A percentile compares a stretch with the other conserved stretches of the same genome.
Conservation (phyloP, 2,888 invertebrate species). For the Sthenelais limicola region DNA sequence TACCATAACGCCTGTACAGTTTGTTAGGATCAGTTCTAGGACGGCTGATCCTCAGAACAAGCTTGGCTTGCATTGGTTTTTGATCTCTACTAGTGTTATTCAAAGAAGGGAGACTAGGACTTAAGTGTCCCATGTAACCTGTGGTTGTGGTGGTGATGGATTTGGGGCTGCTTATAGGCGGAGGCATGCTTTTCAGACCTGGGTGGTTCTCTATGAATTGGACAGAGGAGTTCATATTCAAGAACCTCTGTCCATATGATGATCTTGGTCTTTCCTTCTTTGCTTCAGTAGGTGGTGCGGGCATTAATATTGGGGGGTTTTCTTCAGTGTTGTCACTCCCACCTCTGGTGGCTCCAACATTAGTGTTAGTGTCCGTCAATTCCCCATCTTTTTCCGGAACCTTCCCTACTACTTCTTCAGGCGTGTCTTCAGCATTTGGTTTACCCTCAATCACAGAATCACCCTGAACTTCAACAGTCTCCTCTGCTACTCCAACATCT, state of each 20-base stretch:
- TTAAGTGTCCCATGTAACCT: background rate
- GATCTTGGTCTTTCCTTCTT: too few species aligned
- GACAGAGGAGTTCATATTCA: background rate
- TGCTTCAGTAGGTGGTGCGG: too few species aligned
- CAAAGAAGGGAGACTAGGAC: background rate
- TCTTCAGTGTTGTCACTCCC: too few species aligned
- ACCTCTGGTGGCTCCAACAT: too few species aligned
- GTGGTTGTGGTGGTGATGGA: background rate
- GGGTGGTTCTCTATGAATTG: conserved; percentile 5
- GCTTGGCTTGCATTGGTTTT: conserved; percentile 5
- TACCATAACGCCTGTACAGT: conserved; percentile 12
- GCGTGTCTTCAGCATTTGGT: too few species aligned
- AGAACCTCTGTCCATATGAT: background rate
- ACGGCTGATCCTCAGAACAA: conserved; percentile 2
- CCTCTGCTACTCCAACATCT: too few species aligned
- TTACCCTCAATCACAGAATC: too few species aligned
- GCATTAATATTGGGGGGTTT: too few species aligned
- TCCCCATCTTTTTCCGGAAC: too few species aligned
- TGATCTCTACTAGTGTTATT: background rate
- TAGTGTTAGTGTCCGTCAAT: too few species aligned
- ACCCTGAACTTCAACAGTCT: too few species aligned
- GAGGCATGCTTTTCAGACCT: background rate
- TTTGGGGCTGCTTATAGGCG: background rate
- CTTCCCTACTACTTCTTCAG: too few species aligned
- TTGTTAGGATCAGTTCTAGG: conserved; percentile 8